These are phyloP conservation scores for Nymphalis urticae DNA, from an alignment of 2,888 invertebrate genomes.

Conservation along the genomic window DNA sequence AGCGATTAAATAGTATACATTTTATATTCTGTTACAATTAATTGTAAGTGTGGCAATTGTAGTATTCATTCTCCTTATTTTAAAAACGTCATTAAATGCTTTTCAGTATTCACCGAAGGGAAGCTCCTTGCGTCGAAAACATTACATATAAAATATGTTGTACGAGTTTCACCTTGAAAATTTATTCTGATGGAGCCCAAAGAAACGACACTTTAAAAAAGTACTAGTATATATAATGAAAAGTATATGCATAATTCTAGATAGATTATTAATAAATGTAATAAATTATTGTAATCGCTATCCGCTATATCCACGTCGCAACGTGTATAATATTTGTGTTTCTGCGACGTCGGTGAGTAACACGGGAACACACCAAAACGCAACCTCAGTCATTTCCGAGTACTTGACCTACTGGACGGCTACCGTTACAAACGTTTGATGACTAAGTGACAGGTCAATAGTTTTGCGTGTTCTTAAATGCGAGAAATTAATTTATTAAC, in stretches of 20 bases:
- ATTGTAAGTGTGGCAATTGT: too few species aligned
- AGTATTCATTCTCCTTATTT: too few species aligned
- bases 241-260: background rate
- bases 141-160: too few species aligned
- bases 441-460: slow-evolving; percentile 40
- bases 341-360: slow-evolving; percentile 42
- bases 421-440: slow-evolving; percentile 44
- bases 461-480: slow-evolving; percentile 21
- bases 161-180: too few species aligned
- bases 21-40: background rate
- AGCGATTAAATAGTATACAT: background rate
- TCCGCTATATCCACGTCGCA: background rate
- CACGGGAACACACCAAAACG: slow-evolving; percentile 37
- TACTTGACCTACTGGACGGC: slow-evolving; percentile 56
- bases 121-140: too few species aligned
- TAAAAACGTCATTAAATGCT: too few species aligned
- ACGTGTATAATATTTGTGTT: slow-evolving; percentile 2
- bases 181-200: too few species aligned
- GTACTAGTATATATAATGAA: background rate
- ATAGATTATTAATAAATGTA: too few species aligned
- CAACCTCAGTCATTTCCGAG: slow-evolving; percentile 58
- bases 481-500: slow-evolving; percentile 7
- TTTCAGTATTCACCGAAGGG: too few species aligned
- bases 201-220: too few species aligned
- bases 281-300: slow-evolving; percentile 1